These are phyloP conservation scores for Holocentrus rufus DNA, from an alignment of 2,797 vertebrate species.

Conservation along the genomic window DNA sequence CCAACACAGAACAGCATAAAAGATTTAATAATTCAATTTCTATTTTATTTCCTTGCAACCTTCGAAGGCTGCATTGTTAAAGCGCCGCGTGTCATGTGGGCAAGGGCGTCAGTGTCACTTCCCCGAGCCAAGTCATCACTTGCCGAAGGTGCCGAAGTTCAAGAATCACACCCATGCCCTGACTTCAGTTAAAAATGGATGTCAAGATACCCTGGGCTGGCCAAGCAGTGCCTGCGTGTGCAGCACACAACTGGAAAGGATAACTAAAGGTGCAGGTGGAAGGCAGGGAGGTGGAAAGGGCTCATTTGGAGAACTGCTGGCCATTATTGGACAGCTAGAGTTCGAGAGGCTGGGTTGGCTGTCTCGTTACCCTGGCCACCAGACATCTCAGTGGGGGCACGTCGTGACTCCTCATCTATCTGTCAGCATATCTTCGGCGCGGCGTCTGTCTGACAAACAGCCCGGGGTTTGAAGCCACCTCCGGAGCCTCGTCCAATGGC, in stretches of 20 bases:
- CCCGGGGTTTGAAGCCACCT: constrained; percentile 32
- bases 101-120: constrained; percentile 29
- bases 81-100: neutral
- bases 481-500: constrained; percentile 6
- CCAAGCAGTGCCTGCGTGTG: constrained; percentile 1
- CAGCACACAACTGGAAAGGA: constrained; percentile 23
- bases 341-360: constrained; percentile 56
- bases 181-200: constrained; percentile 53
- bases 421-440: constrained; percentile 54
- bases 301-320: constrained; percentile 61
- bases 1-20: too few species aligned
- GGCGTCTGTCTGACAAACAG: constrained; percentile 46
- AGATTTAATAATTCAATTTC: neutral
- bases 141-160: constrained; percentile 12
- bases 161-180: constrained; percentile 19
- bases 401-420: constrained; percentile 54
- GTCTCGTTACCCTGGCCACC: constrained; percentile 71
- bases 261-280: constrained; percentile 33
- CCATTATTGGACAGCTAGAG: constrained; percentile 61
- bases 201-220: constrained; percentile 38
- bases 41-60: constrained; percentile 11
- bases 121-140: constrained; percentile 24
- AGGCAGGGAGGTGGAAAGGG: constrained; percentile 44
- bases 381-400: constrained; percentile 53
- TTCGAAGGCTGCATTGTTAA: constrained; percentile 7